Percentiles rank a stretch among this genome's conserved stretches.
Evolutionary conservation across 2,113 vertebrate species (phyloP).

Genomic region (Callospermophilus lateralis): DNA sequence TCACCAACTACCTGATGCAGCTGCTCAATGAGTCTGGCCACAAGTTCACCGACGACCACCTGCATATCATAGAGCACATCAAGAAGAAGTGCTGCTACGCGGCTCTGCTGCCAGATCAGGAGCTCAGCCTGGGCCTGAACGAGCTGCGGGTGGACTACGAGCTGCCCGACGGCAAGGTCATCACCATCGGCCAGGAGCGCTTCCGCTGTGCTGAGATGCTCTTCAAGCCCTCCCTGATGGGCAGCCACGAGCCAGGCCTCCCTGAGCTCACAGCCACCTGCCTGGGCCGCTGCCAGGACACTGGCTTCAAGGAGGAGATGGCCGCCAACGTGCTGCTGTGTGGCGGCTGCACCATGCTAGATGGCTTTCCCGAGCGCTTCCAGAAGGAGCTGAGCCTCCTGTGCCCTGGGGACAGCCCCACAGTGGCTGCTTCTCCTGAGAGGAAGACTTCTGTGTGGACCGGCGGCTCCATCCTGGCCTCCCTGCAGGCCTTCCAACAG

Average conservation of each 20-base stretch:
- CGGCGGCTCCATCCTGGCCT: slow-evolving; percentile 85
- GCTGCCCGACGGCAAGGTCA: slow-evolving; percentile 79
- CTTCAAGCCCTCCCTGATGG: slow-evolving; percentile 79
- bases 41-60: slow-evolving; percentile 69
- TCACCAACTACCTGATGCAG: slow-evolving; percentile 81
- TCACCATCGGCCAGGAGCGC: slow-evolving; percentile 80
- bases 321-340: slow-evolving; percentile 80
- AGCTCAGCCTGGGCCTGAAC: slow-evolving; percentile 27
- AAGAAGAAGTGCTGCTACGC: slow-evolving; percentile 84
- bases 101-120: background rate
- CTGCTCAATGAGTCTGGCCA: slow-evolving; percentile 78
- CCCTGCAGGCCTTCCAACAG: slow-evolving; percentile 83
- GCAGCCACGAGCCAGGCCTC: slow-evolving; percentile 67
- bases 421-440: slow-evolving; percentile 58
- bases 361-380: slow-evolving; percentile 77
- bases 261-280: slow-evolving; percentile 43
- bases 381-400: slow-evolving; percentile 81
- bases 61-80: slow-evolving; percentile 82
- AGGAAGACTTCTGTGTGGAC: slow-evolving; percentile 83
- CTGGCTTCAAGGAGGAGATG: slow-evolving; percentile 73
- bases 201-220: slow-evolving; percentile 81
- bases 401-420: slow-evolving; percentile 49
- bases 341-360: slow-evolving; percentile 83
- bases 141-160: slow-evolving; percentile 73
- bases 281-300: slow-evolving; percentile 73